Evolutionary conservation across 2,797 vertebrate genomes (phyloP).

Genomic region (Alca torda): DNA sequence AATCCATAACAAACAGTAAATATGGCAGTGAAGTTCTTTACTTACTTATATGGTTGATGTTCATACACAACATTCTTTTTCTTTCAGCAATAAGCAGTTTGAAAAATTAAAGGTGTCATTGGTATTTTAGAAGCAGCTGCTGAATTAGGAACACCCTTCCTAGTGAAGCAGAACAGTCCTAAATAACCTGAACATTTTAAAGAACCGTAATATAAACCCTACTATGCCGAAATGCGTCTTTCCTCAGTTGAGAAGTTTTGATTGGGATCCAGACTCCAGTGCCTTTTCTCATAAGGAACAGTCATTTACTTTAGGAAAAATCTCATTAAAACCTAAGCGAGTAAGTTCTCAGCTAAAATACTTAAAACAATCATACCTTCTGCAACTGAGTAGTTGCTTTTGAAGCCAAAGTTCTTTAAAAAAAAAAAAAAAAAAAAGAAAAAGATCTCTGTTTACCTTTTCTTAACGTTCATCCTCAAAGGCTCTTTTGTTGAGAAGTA

Average conservation of each 20-base stretch:
- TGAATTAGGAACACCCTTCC: background rate
- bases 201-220: background rate
- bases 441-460: background rate
- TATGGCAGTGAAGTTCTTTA: background rate
- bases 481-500: background rate
- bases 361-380: background rate
- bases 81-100: background rate
- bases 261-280: background rate
- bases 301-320: background rate
- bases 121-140: background rate
- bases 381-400: background rate
- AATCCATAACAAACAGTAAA: background rate
- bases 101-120: background rate
- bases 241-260: background rate
- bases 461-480: background rate
- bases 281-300: accelerated
- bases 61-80: background rate
- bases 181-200: background rate
- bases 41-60: background rate
- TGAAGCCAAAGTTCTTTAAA: background rate
- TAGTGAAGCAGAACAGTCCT: background rate
- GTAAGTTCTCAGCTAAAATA: background rate
- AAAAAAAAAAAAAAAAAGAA: background rate
- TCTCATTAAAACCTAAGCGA: background rate
- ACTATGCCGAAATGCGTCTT: background rate